Conservation (phyloP, 2,888 invertebrate genomes). For the Conchocele bisecta region DNA sequence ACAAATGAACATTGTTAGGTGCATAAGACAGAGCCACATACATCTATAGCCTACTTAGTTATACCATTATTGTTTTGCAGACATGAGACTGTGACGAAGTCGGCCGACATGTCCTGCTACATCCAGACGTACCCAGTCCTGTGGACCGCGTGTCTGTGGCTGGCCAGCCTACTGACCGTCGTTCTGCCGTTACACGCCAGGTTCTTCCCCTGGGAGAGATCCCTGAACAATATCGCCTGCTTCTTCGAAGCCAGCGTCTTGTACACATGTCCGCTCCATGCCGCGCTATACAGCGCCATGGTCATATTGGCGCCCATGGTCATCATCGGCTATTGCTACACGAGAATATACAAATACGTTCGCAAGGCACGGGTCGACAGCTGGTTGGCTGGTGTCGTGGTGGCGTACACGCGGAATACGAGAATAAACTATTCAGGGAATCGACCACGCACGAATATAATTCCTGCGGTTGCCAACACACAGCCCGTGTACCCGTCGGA, state of each 20-base stretch:
- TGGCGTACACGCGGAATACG: conserved; percentile 9
- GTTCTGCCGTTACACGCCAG: not conserved
- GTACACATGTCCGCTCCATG: not conserved
- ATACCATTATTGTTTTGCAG: not conserved
- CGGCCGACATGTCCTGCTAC: not conserved
- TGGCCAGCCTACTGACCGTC: not conserved
- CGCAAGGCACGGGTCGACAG: conserved; percentile 23
- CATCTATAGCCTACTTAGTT: no score
- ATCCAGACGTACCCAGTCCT: not conserved
- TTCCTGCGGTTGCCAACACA: no score
- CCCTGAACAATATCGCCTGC: no score
- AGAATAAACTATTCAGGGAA: no score
- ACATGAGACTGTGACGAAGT: conserved; percentile 2
- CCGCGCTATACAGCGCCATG: not conserved
- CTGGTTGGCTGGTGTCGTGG: conserved; percentile 24
- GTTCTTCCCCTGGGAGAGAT: no score
- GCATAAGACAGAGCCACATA: no score
- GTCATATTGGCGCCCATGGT: conserved; percentile 12
- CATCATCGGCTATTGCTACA: conserved; percentile 22
- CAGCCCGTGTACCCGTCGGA: no score
- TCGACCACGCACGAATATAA: no score
- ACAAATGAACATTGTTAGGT: no score
- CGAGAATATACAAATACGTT: conserved; percentile 19
- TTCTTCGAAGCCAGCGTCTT: conserved; percentile 12
- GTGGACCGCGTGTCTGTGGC: not conserved